A percentile compares a stretch with the other conserved stretches of the same genome.
phyloP scores from a whole-genome alignment of 35 echinoderm and acorn worm species.

The Ophioderma brevispina region DNA sequence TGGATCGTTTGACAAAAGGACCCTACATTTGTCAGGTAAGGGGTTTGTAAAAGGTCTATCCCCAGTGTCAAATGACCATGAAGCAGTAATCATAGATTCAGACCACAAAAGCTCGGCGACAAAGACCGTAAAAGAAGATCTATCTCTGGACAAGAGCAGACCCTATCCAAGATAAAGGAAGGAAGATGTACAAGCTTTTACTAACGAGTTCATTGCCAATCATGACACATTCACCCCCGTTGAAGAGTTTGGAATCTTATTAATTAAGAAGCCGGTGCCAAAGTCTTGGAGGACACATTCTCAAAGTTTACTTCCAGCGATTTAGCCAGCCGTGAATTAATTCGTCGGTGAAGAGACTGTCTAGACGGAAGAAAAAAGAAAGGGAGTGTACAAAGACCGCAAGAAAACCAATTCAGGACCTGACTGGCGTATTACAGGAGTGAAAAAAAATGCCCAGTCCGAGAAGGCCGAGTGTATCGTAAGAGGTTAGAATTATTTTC shows the following conservation, averaged over 20 bases:
- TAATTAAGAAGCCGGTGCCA: neutral
- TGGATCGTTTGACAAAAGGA: constrained; percentile 41
- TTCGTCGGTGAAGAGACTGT: neutral
- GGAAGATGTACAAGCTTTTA: neutral
- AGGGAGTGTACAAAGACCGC: neutral
- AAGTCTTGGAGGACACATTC: neutral
- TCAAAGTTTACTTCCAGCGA: constrained; percentile 19
- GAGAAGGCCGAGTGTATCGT: too few species aligned
- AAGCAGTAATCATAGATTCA: neutral
- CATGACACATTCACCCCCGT: neutral
- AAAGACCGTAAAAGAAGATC: neutral
- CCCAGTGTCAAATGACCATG: neutral
- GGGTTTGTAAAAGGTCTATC: neutral
- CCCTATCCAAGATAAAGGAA: neutral
- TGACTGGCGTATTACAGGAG: neutral
- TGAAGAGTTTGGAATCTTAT: constrained; percentile 3
- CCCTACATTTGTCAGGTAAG: neutral
- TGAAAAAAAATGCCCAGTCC: neutral
- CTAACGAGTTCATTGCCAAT: neutral
- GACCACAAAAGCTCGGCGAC: neutral
- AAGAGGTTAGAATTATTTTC: constrained; percentile 7
- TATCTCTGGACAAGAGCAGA: neutral
- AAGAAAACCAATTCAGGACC: neutral
- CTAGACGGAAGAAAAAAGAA: constrained; percentile 17
- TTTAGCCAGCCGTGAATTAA: constrained; percentile 39